phyloP scores from a whole-genome alignment of 2,888 invertebrate genomes.

The Tenthredo distinguenda region DNA sequence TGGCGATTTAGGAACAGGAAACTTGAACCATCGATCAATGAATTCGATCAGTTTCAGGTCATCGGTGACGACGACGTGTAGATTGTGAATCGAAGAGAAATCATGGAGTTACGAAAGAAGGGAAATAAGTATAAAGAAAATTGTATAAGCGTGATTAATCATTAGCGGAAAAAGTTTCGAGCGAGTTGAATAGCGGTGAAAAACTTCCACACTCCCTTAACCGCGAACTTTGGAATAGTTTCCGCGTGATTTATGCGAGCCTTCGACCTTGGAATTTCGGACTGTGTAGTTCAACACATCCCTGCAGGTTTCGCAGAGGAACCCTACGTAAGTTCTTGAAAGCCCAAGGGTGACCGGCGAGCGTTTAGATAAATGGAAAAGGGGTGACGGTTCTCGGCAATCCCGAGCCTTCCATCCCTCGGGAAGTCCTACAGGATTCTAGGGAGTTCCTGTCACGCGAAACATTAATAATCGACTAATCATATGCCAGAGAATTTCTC shows the following conservation, averaged over 20 bases:
- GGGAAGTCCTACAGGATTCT: background rate
- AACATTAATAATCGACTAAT: constrained; percentile 36
- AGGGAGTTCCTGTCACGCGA: background rate
- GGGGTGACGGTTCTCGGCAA: constrained; percentile 33
- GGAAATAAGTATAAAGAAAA: background rate
- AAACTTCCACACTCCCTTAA: background rate
- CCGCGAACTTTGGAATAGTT: constrained; percentile 2
- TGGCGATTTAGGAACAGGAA: background rate
- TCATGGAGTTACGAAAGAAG: background rate
- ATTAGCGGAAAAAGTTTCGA: background rate
- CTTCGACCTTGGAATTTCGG: background rate
- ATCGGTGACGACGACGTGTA: no score
- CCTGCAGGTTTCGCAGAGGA: background rate
- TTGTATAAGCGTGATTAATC: background rate
- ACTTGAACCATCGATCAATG: no score
- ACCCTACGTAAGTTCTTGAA: background rate
- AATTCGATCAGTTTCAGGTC: no score
- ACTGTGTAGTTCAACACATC: background rate
- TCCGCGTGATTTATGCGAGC: constrained; percentile 6
- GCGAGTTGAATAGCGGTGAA: background rate
- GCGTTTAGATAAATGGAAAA: constrained; percentile 41
- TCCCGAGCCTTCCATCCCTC: background rate
- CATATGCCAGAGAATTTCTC: background rate
- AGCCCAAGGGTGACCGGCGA: constrained; percentile 15
- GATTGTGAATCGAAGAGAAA: background rate